Base-by-base conservation (phyloP, 2,113 vertebrate species). In the Dicentrarchus labrax region DNA sequence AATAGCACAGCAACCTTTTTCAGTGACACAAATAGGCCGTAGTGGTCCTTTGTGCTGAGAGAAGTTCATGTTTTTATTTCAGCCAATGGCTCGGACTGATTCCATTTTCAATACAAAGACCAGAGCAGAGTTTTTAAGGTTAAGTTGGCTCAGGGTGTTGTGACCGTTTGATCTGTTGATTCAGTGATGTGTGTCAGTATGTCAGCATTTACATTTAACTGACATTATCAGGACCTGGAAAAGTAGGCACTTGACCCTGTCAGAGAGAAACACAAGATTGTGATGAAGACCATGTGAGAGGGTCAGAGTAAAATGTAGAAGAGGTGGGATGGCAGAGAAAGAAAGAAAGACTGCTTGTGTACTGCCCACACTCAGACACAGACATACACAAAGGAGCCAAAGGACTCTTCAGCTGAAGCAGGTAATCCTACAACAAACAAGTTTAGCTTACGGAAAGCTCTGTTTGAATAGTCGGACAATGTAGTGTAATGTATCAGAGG, bases 371-470 rank as follows among this genome's bases (percentile, higher is more conserved):
- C 47, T 54, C 17, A 72, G 21, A 79, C 22, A 60, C 64, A 80
- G 22, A 47, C 19, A 8, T 9, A 48, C 19, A 80, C n/a, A 85
- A 50, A 56, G 56, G 60, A 68, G 43, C 65, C 67, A 60, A 38
- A 47, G 71, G 50, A 68, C 51, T 73, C 22, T 62, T 51, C 15
- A 41, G 38, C 8, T 72, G 39, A 77, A 66, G 19, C 62, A 76
- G 57, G 17, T 79, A 88, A 85, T 69, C 61, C 74, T 56, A 76
- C 43, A 77, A 70, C 48, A 86, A 86, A 89, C 86, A 80, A 79
- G 86, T 77, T 85, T 39, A 19, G 38, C 38, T 78, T 71, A 75
- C 67, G 21, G 64, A 57, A 36, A 48, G 6, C 12, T 71, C 62
- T 88, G 50, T 90, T 90, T 88, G 47, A 83, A 75, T 48, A 86